These are phyloP conservation scores for Grallaria varia DNA, from an alignment of 2,113 vertebrate species.

Conservation along the genomic window DNA sequence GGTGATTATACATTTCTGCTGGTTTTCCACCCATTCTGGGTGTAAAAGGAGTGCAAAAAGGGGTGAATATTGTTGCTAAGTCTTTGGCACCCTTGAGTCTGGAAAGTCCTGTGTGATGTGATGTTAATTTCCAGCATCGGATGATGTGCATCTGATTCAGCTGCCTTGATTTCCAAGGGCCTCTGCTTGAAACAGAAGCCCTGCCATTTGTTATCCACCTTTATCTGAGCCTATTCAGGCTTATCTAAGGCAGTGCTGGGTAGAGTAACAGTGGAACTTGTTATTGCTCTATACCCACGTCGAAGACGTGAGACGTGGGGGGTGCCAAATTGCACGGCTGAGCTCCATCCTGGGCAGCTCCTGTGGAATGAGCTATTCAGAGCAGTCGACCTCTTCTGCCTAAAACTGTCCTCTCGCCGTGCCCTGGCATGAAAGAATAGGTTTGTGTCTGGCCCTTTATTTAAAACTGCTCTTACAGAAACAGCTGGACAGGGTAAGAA, in stretches of 20 bases:
- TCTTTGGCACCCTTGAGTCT: neutral
- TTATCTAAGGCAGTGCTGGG: slow-evolving; percentile 4
- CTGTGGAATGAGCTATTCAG: slow-evolving; percentile 38
- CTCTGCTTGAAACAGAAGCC: neutral
- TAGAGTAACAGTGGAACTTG: neutral
- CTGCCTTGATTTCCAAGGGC: neutral
- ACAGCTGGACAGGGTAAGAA: neutral
- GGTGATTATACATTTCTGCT: neutral
- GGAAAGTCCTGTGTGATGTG: neutral
- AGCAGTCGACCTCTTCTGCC: neutral
- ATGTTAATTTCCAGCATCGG: neutral
- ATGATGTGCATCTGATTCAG: neutral
- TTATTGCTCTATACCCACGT: neutral
- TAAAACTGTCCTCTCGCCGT: slow-evolving; percentile 24
- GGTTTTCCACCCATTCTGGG: neutral
- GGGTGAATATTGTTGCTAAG: neutral
- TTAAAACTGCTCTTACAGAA: neutral
- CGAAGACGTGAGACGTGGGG: neutral
- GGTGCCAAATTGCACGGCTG: slow-evolving; percentile 22
- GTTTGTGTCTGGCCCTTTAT: neutral
- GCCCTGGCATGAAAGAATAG: neutral
- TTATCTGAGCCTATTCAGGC: neutral
- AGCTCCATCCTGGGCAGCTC: neutral
- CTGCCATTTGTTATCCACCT: neutral
- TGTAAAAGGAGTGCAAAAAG: neutral